Base-by-base conservation (phyloP, 2,888 invertebrate species). In the Mythimna impura region DNA sequence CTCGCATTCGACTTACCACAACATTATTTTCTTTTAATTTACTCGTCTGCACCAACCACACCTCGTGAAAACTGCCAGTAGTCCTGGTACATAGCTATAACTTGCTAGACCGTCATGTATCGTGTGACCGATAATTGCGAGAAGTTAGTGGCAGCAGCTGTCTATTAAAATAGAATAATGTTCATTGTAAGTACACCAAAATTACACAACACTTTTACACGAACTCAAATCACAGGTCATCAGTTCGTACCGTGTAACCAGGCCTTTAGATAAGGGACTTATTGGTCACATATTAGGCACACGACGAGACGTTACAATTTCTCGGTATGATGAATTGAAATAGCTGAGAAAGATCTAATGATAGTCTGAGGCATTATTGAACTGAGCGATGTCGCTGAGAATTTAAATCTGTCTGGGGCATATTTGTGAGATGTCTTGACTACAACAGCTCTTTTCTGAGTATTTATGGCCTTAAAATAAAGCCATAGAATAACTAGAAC, bases 251-350 rank as follows among this genome's bases (percentile, higher is more conserved):
- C 22, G 61, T 61, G 40, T 61, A 61, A 22, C 22, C 61, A 61
- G 3, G 22, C 22, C 61, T 40, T 61, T 40, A 61, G 61, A 61
- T 61, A 61, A 61, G 61, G n/a, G 40, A 22, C 40, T 22, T 61
- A 73, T 57, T 69, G 74, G 71, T 71, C 75, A 68, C 73, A 71
- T 78, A 85, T 80, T 75, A 80, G 71, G 71, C 67, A 68, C 81
- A 55, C 83, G 78, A 83, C 68, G 72, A 73, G 57, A 74, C 77
- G 73, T 78, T 84, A 79, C 69, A 66, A 79, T 80, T 84, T 84
- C 85, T 57, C 47, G 30, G 77, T 82, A 82, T 75, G 74, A 80
- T 71, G 83, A 77, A 82, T 76, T 76, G 71, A 66, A 68, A 76
- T 78, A 66, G 66, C 62, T 68, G 71, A 71, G 72, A 50, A 62